These are phyloP conservation scores for Pseudobourletiella spinata DNA, from an alignment of 1,140 invertebrate species.

Conservation along the genomic window DNA sequence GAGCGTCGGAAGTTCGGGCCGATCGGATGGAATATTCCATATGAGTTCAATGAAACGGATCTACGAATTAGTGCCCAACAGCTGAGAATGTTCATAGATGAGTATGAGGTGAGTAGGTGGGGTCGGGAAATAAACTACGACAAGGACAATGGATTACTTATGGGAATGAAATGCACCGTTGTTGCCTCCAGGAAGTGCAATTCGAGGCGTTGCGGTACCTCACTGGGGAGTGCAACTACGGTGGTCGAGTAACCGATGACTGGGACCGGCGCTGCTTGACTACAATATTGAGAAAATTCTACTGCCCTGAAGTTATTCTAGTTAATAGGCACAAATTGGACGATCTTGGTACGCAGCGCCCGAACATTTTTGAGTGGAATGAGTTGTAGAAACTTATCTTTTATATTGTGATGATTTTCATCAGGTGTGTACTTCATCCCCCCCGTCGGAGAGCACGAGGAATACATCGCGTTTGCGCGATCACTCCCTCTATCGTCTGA, in stretches of 20 bases:
- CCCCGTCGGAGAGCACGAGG: constrained; percentile 59
- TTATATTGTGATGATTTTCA: too few relatives aligned
- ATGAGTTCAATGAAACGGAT: constrained; percentile 94
- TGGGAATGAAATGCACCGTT: too few relatives aligned
- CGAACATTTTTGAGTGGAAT: too few relatives aligned
- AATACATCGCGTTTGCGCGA: constrained; percentile 66
- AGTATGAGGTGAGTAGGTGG: constrained; percentile 61
- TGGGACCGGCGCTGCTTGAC: constrained; percentile 82
- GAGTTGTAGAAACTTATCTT: too few relatives aligned
- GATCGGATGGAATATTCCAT: constrained; percentile 89
- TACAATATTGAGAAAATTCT: constrained; percentile 74
- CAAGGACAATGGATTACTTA: too few relatives aligned
- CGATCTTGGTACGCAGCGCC: constrained; percentile 29
- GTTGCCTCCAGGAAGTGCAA: constrained; percentile 63
- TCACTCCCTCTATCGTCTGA: constrained; percentile 66
- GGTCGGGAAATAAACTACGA: too few relatives aligned
- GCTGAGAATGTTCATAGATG: constrained; percentile 78
- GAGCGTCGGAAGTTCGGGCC: constrained; percentile 86
- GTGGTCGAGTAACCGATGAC: constrained; percentile 87
- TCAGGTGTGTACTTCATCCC: constrained; percentile 70
- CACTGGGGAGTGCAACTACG: constrained; percentile 94
- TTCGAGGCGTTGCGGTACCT: constrained; percentile 82
- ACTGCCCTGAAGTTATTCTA: constrained; percentile 47
- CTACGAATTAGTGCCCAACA: constrained; percentile 65
- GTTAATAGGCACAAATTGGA: constrained; percentile 45